These are phyloP conservation scores for Brachionus koreanus DNA, from an alignment of 1,140 invertebrate genomes.

Conservation along the genomic window DNA sequence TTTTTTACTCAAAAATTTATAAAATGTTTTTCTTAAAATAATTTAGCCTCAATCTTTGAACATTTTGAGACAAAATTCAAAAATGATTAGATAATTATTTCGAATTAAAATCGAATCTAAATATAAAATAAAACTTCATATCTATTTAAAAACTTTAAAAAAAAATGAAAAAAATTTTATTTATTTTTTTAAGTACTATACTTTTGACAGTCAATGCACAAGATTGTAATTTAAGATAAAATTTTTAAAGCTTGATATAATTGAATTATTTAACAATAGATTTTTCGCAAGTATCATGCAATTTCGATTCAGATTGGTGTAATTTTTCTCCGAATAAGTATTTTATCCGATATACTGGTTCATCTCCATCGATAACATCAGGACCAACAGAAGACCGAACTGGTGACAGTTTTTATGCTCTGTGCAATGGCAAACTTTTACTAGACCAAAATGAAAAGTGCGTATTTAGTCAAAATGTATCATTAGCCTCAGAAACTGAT, in stretches of 20 bases:
- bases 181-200: not conserved
- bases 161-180: not conserved
- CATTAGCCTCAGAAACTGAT: not conserved
- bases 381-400: constrained; percentile 2
- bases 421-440: constrained; percentile 18
- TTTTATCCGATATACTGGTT: not conserved
- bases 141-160: not conserved
- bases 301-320: constrained; percentile 9
- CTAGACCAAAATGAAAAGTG: not conserved
- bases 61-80: not conserved
- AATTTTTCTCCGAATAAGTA: not conserved
- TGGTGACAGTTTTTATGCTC: not conserved
- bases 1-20: not conserved
- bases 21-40: not conserved
- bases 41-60: not conserved
- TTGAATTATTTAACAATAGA: not conserved
- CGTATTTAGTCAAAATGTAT: not conserved
- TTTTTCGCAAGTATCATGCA: not conserved
- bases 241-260: not conserved
- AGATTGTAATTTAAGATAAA: not conserved
- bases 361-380: not conserved
- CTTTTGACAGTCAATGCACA: not conserved
- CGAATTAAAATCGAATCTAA: not conserved
- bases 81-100: not conserved
- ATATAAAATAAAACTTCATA: not conserved